Base-by-base conservation (phyloP, 2,888 invertebrate species). In the Tyria jacobaeae region DNA sequence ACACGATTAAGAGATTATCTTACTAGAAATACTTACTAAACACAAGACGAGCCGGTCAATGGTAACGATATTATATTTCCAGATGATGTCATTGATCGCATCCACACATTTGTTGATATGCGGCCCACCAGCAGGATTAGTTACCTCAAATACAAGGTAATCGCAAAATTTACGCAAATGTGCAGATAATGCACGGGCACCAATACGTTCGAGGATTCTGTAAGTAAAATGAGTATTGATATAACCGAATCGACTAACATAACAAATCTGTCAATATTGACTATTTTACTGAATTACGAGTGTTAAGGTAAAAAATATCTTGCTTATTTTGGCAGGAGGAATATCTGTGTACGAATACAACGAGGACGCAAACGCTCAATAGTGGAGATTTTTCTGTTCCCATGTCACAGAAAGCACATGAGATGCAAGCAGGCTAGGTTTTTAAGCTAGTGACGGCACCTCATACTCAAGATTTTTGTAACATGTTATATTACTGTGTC, bases 21-120 rank as follows among this genome's bases (percentile, higher is more conserved):
- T 47, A 24, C 17, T 9, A 54, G 0, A 14, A 15, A 44, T 24
- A 56, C 95, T 94, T 87, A 96, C 97, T 89, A 99, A 92, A 86
- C 99, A 99, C 47, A 99, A 94, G 7, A 99, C 97, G 1, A 99
- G 95, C 69, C 99, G 95, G 89, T 99, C 99, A 68, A 99, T 97
- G 41, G 99, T 98, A 57, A 99, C 97, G 73, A 99, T 97, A 89
- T 99, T 98, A 89, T 98, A 99, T 82, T 99, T 98, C 99, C 99
- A 99, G 70, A 99, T 98, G 96, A 99, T 97, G 82, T 98, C 98
- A 87, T 98, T 99, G 75, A 99, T 97, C 0, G 98, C 98, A 83
- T 99, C 99, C 3, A 99, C 98, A 82, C 98, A 98, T 92, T 98
- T 98, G 88, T 97, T 97, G 54, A 99, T 98, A 82, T 98, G 97